Conservation (phyloP, 2,888 invertebrate species). For the Aphidoletes aphidimyza region DNA sequence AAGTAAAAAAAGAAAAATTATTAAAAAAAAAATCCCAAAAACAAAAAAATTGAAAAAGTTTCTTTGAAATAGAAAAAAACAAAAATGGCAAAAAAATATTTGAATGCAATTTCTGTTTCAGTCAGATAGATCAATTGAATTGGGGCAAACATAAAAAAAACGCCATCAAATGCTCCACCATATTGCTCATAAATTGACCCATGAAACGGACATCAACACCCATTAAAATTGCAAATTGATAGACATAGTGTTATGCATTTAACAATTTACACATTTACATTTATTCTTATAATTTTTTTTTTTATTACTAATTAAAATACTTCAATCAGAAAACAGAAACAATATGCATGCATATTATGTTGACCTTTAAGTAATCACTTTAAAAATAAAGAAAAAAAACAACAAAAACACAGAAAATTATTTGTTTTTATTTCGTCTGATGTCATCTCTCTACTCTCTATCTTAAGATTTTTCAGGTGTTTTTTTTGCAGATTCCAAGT, state of each 20-base stretch:
- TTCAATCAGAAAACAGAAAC: slow-evolving; percentile 29
- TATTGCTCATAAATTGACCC: no score
- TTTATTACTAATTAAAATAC: slow-evolving; percentile 5
- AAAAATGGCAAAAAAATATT: slow-evolving; percentile 39
- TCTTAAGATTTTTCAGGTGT: neutral
- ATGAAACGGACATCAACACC: slow-evolving; percentile 17
- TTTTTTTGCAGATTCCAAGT: neutral
- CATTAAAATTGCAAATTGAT: slow-evolving; percentile 34
- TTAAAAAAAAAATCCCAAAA: neutral
- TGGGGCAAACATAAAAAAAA: no score
- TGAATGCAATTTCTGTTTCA: slow-evolving; percentile 43
- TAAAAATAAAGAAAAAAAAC: slow-evolving; percentile 17
- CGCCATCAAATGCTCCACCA: no score
- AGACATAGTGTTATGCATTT: slow-evolving; percentile 46
- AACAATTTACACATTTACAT: slow-evolving; percentile 41
- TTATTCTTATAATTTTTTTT: slow-evolving; percentile 46
- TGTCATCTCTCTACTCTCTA: neutral
- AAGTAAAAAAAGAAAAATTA: neutral
- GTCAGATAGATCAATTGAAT: neutral
- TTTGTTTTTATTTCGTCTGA: neutral
- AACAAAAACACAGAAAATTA: slow-evolving; percentile 16
- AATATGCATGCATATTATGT: slow-evolving; percentile 47
- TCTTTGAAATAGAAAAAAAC: neutral
- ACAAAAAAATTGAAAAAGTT: slow-evolving; percentile 34
- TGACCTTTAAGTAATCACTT: slow-evolving; percentile 51